Percentiles rank a stretch among this genome's conserved stretches.
These are phyloP conservation scores for Isichthys henryi DNA, from an alignment of 2,113 vertebrate genomes.

Conservation along the genomic window DNA sequence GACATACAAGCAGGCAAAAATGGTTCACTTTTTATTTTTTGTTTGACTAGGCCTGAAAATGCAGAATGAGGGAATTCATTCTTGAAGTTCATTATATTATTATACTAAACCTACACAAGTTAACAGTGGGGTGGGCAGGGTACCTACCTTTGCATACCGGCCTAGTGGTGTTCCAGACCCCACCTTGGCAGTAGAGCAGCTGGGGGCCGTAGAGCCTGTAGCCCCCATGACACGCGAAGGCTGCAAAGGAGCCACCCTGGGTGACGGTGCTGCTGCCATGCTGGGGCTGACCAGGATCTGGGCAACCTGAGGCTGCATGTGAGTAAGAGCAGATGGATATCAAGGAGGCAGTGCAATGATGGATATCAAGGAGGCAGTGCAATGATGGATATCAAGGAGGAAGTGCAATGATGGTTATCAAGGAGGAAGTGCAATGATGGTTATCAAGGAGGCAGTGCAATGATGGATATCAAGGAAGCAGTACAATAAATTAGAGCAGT, in stretches of 20 bases:
- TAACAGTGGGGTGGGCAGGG: neutral
- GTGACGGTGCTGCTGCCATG: constrained; percentile 43
- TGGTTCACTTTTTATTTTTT: neutral
- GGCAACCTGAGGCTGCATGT: constrained; percentile 46
- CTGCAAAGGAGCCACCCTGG: constrained; percentile 39
- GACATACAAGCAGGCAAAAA: neutral
- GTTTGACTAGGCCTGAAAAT: neutral
- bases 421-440: neutral
- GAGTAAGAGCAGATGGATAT: neutral
- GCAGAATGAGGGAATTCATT: neutral
- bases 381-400: neutral
- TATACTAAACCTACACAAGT: neutral
- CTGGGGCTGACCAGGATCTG: constrained; percentile 29
- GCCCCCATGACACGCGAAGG: constrained; percentile 48
- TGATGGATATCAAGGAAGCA: neutral
- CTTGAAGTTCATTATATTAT: neutral
- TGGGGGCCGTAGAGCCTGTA: constrained; percentile 47
- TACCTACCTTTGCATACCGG: constrained; percentile 55
- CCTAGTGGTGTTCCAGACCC: constrained; percentile 49
- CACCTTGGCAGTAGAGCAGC: constrained; percentile 52
- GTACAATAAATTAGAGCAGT: neutral
- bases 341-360: neutral
- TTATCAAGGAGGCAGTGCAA: neutral
- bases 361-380: neutral
- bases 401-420: neutral